Evolutionary conservation across 2,797 vertebrate genomes (phyloP).

Genomic region (Ispidina picta): DNA sequence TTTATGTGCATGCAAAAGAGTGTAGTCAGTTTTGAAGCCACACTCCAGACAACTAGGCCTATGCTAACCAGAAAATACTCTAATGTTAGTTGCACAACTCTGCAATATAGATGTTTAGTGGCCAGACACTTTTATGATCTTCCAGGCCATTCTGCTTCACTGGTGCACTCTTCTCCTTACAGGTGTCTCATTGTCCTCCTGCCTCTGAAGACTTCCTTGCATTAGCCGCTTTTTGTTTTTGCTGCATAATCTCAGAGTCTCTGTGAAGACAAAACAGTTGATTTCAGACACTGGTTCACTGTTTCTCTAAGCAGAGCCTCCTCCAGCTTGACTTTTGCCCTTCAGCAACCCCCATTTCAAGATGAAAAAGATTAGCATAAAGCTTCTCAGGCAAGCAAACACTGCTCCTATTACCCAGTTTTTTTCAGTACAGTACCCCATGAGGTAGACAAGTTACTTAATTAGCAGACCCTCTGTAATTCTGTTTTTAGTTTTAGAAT

Average conservation of each 20-base stretch:
- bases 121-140: slow-evolving; percentile 5
- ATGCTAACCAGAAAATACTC: slow-evolving; percentile 22
- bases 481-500: not conserved
- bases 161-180: not conserved
- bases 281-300: not conserved
- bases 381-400: not conserved
- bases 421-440: not conserved
- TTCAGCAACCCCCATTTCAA: not conserved
- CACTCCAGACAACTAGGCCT: slow-evolving; percentile 21
- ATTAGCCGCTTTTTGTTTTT: slow-evolving; percentile 80
- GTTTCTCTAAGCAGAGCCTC: not conserved
- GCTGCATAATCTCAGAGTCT: slow-evolving; percentile 83
- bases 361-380: not conserved
- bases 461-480: not conserved
- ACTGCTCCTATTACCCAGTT: not conserved
- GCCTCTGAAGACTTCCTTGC: slow-evolving; percentile 78
- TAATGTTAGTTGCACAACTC: slow-evolving; percentile 57
- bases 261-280: slow-evolving; percentile 51
- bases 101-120: slow-evolving; percentile 32
- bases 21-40: not conserved
- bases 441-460: not conserved
- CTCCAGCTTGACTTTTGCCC: not conserved
- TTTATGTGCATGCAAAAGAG: slow-evolving; percentile 41
- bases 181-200: slow-evolving; percentile 68
- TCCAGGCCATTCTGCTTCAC: slow-evolving; percentile 23